Percentiles rank a stretch among this genome's conserved stretches.
Evolutionary conservation across 1,140 invertebrate species (phyloP).

Genomic region (Calosoma granatense): DNA sequence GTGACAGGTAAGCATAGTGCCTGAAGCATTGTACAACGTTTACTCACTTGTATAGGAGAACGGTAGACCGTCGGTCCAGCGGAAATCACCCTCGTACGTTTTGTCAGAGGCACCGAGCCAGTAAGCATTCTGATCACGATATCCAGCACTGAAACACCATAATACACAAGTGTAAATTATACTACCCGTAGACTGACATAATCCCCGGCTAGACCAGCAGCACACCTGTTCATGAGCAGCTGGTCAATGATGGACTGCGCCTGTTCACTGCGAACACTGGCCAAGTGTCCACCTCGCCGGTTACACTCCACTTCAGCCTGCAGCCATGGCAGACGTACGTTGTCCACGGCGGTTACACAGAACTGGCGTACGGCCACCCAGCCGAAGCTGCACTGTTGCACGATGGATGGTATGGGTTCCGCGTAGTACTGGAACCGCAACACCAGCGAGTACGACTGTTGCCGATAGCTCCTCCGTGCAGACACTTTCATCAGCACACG

Average conservation of each 20-base stretch:
- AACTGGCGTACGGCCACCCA: conserved; percentile 49
- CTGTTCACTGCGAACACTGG: conserved; percentile 46
- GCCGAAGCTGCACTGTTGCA: conserved; percentile 49
- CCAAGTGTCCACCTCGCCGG: conserved; percentile 50
- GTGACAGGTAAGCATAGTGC: too few relatives aligned
- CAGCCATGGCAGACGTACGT: conserved; percentile 44
- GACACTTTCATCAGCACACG: conserved; percentile 36
- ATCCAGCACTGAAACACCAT: conserved; percentile 43
- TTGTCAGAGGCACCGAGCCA: conserved; percentile 70
- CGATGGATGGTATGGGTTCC: conserved; percentile 40
- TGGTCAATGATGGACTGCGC: conserved; percentile 49
- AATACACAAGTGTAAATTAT: conserved; percentile 6
- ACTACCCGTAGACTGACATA: too few relatives aligned
- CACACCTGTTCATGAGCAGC: conserved; percentile 49
- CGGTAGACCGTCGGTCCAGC: conserved; percentile 61
- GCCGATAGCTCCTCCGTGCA: conserved; percentile 12
- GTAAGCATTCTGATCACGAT: conserved; percentile 51
- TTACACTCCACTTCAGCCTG: conserved; percentile 54
- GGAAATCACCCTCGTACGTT: conserved; percentile 61
- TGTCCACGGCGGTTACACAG: conserved; percentile 50
- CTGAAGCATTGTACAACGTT: too few relatives aligned
- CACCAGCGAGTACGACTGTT: conserved; percentile 23
- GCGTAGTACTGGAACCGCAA: conserved; percentile 36
- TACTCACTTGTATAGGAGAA: conserved; percentile 63
- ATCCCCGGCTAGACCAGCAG: too few relatives aligned